Evolutionary conservation across 64 coral and sea anemone genomes (phyloP), one percentile per base, ranked within the genome.

Genomic region (Exaiptasia diaphana): DNA sequence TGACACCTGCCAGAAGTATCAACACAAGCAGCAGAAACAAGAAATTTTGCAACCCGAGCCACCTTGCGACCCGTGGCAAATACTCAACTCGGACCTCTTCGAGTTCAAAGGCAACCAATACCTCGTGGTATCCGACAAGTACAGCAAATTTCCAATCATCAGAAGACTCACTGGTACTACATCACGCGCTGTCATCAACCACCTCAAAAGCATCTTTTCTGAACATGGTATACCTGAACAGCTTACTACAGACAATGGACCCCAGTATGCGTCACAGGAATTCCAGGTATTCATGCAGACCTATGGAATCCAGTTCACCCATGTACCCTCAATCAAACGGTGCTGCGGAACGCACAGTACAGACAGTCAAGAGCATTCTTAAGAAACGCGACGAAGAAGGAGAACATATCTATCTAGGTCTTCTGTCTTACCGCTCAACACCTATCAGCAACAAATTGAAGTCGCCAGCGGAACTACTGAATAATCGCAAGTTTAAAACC

Each of bases 201-300:
- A 64, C 27, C 27, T 64, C 10, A 75, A 75, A 53, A 75, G 72
- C 22, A 75, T 75, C 28, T 75, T 75, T 32, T 49, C 61, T 27
- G 79, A 82, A n/a, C 76, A 88, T 56, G 63, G 75, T n/a, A 88
- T 88, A 45, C 75, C 75, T 24, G 86, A 70, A 55, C 28, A 53
- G 52, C 64, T 88, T 21, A 43, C 70, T 18, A 80, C 63, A 53
- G 68, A 74, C 41, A 73, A 80, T 70, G 86, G 86, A 21, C 37
- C 75, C 0, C 86, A 88, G 64, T 82, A 82, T 76, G 45, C 25
- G 26, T 82, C 77, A 46, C 38, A 82, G 21, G 69, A 90, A 15
- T 74, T 90, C 41, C 12, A 23, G 32, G 42, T 65, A 64, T 75
- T 89, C 46, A 50, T 44, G 18, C 54, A 26, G 8, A 52, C 25